These are phyloP conservation scores for Heliconius erato DNA, from an alignment of 2,888 invertebrate genomes.

Conservation along the genomic window DNA sequence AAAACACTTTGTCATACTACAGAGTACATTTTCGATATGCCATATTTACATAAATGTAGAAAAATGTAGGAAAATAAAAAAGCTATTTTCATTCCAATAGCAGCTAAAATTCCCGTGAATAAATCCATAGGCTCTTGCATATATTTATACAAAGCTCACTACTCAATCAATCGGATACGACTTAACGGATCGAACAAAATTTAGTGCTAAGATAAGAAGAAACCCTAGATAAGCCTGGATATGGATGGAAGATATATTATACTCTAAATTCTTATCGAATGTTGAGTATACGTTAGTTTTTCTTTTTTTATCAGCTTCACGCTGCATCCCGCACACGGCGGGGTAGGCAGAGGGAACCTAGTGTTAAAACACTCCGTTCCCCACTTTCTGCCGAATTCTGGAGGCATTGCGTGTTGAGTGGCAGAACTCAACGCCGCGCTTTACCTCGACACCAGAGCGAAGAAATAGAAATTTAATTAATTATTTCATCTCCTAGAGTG, in stretches of 20 bases:
- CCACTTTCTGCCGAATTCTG: no score
- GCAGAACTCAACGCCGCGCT: no score
- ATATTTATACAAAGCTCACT: constrained; percentile 9
- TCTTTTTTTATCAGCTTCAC: no score
- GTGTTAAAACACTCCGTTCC: no score
- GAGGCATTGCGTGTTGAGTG: no score
- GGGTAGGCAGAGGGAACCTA: no score
- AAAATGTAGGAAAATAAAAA: not conserved
- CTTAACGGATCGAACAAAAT: constrained; percentile 27
- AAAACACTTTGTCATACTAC: not conserved
- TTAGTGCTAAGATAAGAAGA: constrained; percentile 28
- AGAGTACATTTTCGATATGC: not conserved
- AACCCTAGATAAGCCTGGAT: constrained; percentile 19
- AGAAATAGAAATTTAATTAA: no score
- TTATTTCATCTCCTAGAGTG: no score
- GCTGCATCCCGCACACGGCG: no score
- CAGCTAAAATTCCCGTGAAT: constrained; percentile 7
- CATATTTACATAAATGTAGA: not conserved
- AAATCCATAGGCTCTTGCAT: constrained; percentile 11
- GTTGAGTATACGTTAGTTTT: not conserved
- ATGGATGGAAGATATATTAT: not conserved
- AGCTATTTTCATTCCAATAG: not conserved
- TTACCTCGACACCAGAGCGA: no score
- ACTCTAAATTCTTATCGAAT: not conserved
- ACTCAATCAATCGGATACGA: constrained; percentile 12